Conservation (phyloP, 1,140 invertebrate species). For the Melitaea cinxia region DNA sequence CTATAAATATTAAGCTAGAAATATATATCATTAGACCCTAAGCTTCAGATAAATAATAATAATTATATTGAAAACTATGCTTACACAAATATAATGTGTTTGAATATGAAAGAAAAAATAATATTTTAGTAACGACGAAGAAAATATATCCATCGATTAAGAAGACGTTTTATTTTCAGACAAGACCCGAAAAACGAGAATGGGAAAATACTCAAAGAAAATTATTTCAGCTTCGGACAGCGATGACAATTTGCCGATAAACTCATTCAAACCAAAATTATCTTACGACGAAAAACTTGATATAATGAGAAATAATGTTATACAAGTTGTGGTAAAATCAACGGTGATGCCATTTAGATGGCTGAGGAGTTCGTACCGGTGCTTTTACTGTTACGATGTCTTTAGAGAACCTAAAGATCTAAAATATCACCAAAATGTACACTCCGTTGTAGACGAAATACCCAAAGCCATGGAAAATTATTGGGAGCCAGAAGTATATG, state of each 20-base stretch:
- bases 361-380: constrained; percentile 55
- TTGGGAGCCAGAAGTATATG: constrained; percentile 45
- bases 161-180: constrained; percentile 59
- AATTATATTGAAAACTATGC: too few relatives aligned
- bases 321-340: constrained; percentile 45
- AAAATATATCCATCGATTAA: constrained; percentile 29
- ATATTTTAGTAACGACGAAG: neutral
- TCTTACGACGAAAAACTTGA: constrained; percentile 18
- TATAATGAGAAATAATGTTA: constrained; percentile 35
- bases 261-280: constrained; percentile 26
- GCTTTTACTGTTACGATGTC: constrained; percentile 60
- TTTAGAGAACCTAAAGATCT: constrained; percentile 50
- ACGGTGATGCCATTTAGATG: constrained; percentile 61
- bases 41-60: too few relatives aligned
- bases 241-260: constrained; percentile 19
- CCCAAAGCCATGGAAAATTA: constrained; percentile 41
- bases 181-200: constrained; percentile 27
- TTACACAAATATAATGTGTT: too few relatives aligned
- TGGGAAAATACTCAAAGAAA: constrained; percentile 8
- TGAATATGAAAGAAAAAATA: neutral
- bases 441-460: constrained; percentile 38
- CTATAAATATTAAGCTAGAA: too few relatives aligned
- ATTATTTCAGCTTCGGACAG: constrained; percentile 17
- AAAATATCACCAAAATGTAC: constrained; percentile 38
- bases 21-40: too few relatives aligned